phyloP scores from a whole-genome alignment of 2,888 invertebrate species.

The Netelia inedita region DNA sequence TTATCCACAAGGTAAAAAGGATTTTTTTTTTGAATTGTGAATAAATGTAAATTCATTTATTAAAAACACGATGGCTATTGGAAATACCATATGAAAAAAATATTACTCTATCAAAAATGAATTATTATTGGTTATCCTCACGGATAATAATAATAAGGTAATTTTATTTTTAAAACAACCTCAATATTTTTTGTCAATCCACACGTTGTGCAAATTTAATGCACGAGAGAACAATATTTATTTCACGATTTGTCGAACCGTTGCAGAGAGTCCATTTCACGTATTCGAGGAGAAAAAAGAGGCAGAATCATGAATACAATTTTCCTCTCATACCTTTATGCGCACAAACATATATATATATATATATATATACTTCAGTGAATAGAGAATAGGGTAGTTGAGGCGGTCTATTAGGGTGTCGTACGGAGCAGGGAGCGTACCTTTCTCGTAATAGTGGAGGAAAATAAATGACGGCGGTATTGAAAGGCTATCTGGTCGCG shows the following conservation, averaged over 20 bases:
- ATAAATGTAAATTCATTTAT: too few relatives aligned
- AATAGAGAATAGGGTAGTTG: background rate
- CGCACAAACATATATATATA: background rate
- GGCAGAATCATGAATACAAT: slow-evolving; percentile 48
- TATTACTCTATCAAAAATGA: too few relatives aligned
- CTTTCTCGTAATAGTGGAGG: slow-evolving; percentile 40
- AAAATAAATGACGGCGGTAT: slow-evolving; percentile 78
- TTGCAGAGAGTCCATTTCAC: background rate
- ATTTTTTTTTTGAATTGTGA: too few relatives aligned
- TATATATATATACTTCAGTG: slow-evolving; percentile 5
- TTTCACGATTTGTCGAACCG: background rate
- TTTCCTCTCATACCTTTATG: background rate
- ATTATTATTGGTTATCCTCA: too few relatives aligned
- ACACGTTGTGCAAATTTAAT: background rate
- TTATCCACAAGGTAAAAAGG: too few relatives aligned
- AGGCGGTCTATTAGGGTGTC: slow-evolving; percentile 51
- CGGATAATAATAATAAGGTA: too few relatives aligned
- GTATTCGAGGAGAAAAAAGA: background rate
- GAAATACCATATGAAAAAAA: too few relatives aligned
- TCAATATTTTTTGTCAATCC: too few relatives aligned
- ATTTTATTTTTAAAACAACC: too few relatives aligned
- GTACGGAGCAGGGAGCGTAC: slow-evolving; percentile 12
- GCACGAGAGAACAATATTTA: background rate
- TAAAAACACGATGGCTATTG: too few relatives aligned
- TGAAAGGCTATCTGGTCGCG: slow-evolving; percentile 77